Conservation (phyloP, 2,888 invertebrate genomes). For the Andrena praecox region DNA sequence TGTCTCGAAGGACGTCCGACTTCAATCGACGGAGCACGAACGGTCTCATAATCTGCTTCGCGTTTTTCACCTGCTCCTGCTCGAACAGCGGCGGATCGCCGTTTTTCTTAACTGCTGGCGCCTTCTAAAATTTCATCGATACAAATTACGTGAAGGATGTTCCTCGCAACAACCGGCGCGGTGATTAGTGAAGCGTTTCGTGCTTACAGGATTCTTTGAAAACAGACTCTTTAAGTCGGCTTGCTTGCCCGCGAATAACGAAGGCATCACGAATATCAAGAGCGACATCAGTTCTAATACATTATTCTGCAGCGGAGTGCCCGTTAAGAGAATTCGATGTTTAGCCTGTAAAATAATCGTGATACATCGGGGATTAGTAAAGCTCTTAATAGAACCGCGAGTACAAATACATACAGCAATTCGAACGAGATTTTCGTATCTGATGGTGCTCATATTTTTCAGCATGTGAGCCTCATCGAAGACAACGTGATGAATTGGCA, state of each 20-base stretch:
- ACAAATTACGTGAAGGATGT: neutral
- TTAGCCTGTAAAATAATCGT: constrained; percentile 87
- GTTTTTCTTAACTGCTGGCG: constrained; percentile 84
- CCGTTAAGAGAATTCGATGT: constrained; percentile 95
- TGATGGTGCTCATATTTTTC: constrained; percentile 97
- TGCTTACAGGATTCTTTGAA: constrained; percentile 89
- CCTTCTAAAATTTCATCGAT: constrained; percentile 84
- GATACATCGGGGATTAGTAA: neutral
- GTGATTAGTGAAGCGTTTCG: constrained; percentile 22
- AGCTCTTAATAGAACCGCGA: neutral
- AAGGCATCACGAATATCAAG: constrained; percentile 98
- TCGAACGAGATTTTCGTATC: constrained; percentile 95
- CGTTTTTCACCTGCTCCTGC: constrained; percentile 95
- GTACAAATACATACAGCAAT: constrained; percentile 88
- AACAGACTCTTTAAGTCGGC: constrained; percentile 95
- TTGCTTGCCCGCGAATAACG: constrained; percentile 95
- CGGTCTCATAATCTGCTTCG: constrained; percentile 98
- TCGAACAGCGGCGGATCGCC: constrained; percentile 93
- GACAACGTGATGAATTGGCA: constrained; percentile 95
- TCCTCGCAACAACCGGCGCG: neutral
- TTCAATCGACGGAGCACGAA: constrained; percentile 96
- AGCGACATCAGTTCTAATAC: constrained; percentile 97
- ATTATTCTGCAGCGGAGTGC: constrained; percentile 98
- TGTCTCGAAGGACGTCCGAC: constrained; percentile 92
- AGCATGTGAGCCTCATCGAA: constrained; percentile 99